These are phyloP conservation scores for Caenorhabditis brenneri DNA, from an alignment of 1,140 invertebrate species.

Conservation along the genomic window DNA sequence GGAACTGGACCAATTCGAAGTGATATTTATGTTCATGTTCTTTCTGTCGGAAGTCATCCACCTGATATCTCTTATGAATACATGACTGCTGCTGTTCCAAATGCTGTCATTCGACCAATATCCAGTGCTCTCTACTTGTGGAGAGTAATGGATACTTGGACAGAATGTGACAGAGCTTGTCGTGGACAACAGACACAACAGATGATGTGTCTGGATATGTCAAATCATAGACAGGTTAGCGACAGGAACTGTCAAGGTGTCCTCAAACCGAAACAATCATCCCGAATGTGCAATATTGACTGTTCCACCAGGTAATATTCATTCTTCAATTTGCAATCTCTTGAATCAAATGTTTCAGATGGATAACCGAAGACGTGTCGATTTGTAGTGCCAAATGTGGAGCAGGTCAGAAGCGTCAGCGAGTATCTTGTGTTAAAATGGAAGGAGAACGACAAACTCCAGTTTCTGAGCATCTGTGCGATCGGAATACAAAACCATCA, in stretches of 20 bases:
- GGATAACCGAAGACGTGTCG: conserved; percentile 50
- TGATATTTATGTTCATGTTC: conserved; percentile 80
- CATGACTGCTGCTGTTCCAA: conserved; percentile 62
- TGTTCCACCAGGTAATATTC: conserved; percentile 62
- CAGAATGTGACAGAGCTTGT: conserved; percentile 62
- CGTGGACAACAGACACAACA: conserved; percentile 60
- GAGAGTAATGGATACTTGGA: conserved; percentile 61
- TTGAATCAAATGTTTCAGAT: conserved; percentile 48
- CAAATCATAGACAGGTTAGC: conserved; percentile 53
- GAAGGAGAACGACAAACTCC: conserved; percentile 45
- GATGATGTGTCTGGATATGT: conserved; percentile 62
- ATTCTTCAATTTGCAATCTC: background rate
- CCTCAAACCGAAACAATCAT: conserved; percentile 54
- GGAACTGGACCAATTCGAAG: conserved; percentile 77
- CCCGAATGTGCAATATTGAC: conserved; percentile 70
- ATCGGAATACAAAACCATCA: conserved; percentile 11
- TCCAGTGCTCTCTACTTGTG: conserved; percentile 59
- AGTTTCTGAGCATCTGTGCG: conserved; percentile 22
- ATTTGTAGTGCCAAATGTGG: conserved; percentile 60
- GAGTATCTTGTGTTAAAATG: conserved; percentile 42
- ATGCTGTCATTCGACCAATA: background rate
- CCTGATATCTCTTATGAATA: conserved; percentile 81
- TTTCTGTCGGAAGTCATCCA: conserved; percentile 78
- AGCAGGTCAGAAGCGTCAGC: conserved; percentile 53
- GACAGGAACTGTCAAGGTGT: conserved; percentile 61